These are phyloP conservation scores for Dinomys branickii DNA, from an alignment of 2,113 vertebrate species.

Conservation along the genomic window DNA sequence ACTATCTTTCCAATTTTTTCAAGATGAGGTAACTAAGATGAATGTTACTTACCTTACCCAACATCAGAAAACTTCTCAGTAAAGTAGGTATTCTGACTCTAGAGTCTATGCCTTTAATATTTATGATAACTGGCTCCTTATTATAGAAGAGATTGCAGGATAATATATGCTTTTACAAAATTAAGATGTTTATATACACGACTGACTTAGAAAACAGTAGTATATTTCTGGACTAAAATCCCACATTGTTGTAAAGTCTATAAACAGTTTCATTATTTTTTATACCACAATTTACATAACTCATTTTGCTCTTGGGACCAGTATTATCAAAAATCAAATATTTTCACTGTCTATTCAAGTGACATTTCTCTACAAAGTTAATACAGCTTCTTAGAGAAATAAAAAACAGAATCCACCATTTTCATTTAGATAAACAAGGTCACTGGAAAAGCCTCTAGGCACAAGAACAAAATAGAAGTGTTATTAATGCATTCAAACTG, in stretches of 20 bases:
- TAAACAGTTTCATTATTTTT: conserved; percentile 50
- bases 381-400: conserved; percentile 8
- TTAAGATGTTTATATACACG: neutral
- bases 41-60: neutral
- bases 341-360: conserved; percentile 47
- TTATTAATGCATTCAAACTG: conserved; percentile 47
- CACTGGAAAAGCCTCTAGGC: conserved; percentile 33
- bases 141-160: neutral
- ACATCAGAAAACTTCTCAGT: conserved; percentile 14
- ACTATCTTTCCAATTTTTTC: conserved; percentile 42
- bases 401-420: conserved; percentile 22
- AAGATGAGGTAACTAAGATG: neutral
- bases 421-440: neutral
- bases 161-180: conserved; percentile 5
- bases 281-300: conserved; percentile 3
- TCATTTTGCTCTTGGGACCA: neutral
- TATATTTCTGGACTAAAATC: conserved; percentile 37
- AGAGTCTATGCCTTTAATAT: neutral
- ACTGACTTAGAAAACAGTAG: neutral
- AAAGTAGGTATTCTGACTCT: neutral
- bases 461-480: conserved; percentile 31
- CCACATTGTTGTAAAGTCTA: conserved; percentile 16
- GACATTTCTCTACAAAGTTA: conserved; percentile 38
- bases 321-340: conserved; percentile 39
- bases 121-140: neutral